phyloP scores from a whole-genome alignment of 2,797 vertebrate genomes.

The Microcaecilia unicolor region DNA sequence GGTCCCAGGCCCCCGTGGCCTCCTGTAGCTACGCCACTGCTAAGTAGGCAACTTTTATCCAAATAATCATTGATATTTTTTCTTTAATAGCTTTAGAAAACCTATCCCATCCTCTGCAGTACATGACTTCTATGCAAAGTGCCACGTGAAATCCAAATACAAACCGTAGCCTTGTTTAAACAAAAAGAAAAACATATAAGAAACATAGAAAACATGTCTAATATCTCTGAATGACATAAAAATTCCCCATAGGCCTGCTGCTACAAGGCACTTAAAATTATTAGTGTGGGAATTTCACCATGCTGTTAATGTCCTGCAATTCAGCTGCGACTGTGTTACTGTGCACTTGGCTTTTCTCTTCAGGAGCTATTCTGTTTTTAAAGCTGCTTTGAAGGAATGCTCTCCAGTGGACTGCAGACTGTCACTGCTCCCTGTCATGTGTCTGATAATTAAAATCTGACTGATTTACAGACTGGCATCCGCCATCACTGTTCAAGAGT shows the following conservation, averaged over 20 bases:
- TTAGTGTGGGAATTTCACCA: constrained; percentile 28
- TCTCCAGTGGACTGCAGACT: constrained; percentile 62
- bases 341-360: constrained; percentile 32
- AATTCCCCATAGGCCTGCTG: not conserved
- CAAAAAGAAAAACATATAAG: constrained; percentile 3
- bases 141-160: constrained; percentile 46
- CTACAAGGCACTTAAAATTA: constrained; percentile 38
- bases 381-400: constrained; percentile 64
- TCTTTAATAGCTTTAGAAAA: constrained; percentile 51
- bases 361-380: constrained; percentile 49
- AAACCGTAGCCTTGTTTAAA: constrained; percentile 33
- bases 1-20: too few species aligned
- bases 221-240: not conserved
- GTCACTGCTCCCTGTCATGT: constrained; percentile 68
- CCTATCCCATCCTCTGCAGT: constrained; percentile 38
- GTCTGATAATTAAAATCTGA: constrained; percentile 81
- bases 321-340: constrained; percentile 33
- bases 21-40: too few species aligned
- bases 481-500: constrained; percentile 53
- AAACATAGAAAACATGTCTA: too few species aligned
- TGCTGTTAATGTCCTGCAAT: constrained; percentile 37
- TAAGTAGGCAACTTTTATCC: constrained; percentile 47
- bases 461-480: constrained; percentile 77
- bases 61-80: constrained; percentile 51
- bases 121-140: constrained; percentile 46